phyloP scores from a whole-genome alignment of 2,888 invertebrate genomes.

The Neelides folsomi region DNA sequence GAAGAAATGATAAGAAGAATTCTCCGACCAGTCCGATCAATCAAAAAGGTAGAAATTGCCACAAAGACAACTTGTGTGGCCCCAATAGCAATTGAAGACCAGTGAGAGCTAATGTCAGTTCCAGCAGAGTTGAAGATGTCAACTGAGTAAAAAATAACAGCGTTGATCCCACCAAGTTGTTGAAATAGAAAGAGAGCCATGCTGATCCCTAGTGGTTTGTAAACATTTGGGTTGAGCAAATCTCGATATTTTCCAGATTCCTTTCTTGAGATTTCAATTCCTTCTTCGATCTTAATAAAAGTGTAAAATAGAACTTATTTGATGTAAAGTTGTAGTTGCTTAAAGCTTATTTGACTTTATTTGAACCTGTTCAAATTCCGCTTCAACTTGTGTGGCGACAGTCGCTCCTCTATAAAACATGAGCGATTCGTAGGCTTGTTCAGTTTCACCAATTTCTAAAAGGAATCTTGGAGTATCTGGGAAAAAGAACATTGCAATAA shows the following conservation, averaged over 20 bases:
- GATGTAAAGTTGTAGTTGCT: too few relatives aligned
- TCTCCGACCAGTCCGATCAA: constrained; percentile 68
- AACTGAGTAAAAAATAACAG: constrained; percentile 63
- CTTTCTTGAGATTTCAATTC: constrained; percentile 7
- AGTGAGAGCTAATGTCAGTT: constrained; percentile 41
- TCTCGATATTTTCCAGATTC: not conserved
- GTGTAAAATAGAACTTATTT: too few relatives aligned
- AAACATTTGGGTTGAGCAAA: constrained; percentile 36
- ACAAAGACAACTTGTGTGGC: constrained; percentile 45
- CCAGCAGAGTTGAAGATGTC: constrained; percentile 63
- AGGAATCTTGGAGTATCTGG: constrained; percentile 59
- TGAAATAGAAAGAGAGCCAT: constrained; percentile 72
- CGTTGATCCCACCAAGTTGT: constrained; percentile 62
- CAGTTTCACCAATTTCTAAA: constrained; percentile 43
- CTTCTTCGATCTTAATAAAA: constrained; percentile 12
- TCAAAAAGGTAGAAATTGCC: constrained; percentile 45
- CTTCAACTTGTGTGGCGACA: too few relatives aligned
- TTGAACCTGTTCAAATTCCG: too few relatives aligned
- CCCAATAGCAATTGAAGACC: constrained; percentile 46
- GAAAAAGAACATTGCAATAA: constrained; percentile 65
- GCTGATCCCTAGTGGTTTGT: constrained; percentile 58
- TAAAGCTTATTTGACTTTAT: too few relatives aligned
- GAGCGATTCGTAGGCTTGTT: constrained; percentile 43
- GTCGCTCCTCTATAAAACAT: too few relatives aligned
- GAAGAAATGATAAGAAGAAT: constrained; percentile 64